Evolutionary conservation across 2,113 vertebrate species (phyloP), one percentile per base, ranked within the genome.

Genomic region (Rafetus swinhoei): DNA sequence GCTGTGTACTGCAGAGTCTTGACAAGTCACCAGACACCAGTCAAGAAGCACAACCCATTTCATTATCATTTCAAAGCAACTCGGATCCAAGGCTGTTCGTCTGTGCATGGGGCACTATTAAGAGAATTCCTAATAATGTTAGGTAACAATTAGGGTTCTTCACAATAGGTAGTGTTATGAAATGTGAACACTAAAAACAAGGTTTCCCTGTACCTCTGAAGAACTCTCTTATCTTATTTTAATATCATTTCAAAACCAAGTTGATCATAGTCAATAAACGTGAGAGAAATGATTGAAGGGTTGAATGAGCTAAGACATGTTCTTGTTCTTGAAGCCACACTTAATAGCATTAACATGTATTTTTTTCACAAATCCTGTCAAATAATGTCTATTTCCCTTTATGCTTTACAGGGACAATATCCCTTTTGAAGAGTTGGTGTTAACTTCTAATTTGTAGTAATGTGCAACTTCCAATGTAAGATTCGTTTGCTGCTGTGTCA

Each of bases 361-460:
- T 76, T 82, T 77, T 22, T 35, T 50, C 29, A 7, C 27, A 84
- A 88, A 29, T 27, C 32, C 54, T 59, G 87, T 29, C 74, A 93
- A 94, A 69, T 6, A 2, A 69, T 93, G 74, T 76, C 35, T 32
- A 50, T 35, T 95, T 92, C 45, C 90, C 94, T 5, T 19, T 21
- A 21, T 87, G 12, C 12, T 91, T 79, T 77, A 89, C 82, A 53
- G 93, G 84, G 80, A 76, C n/a, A 84, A 50, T 59, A 59, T 86
- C 77, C 81, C 12, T 90, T 62, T 59, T 85, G 93, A 88, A 86
- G 39, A 79, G 82, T 82, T n/a, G 57, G 53, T 27, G 59, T 85
- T 87, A 89, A 83, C 96, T 87, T 95, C 76, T 94, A 45, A 96
- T 96, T 96, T 84, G 89, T 83, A 79, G 55, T 50, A 83, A 96